These are phyloP conservation scores for Pachymerium ferrugineum DNA, from an alignment of 2,888 invertebrate species.

Conservation along the genomic window DNA sequence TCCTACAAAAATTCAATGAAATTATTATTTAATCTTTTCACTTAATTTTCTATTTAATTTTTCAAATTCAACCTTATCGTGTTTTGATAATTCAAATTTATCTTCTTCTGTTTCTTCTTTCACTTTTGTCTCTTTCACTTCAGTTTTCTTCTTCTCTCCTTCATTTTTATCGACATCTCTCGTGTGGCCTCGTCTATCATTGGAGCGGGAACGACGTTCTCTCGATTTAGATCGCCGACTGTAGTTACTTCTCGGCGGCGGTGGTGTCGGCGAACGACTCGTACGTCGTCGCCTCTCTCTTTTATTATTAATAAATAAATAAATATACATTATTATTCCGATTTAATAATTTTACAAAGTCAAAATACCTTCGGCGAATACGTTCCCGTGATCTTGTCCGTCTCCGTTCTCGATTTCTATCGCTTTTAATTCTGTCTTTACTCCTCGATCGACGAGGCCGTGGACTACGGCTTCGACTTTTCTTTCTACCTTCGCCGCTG, in stretches of 20 bases:
- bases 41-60: neutral
- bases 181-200: neutral
- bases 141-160: slow-evolving; percentile 31
- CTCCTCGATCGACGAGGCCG: slow-evolving; percentile 36
- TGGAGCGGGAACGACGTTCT: slow-evolving; percentile 1
- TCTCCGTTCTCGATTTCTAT: slow-evolving; percentile 33
- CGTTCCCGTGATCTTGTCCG: slow-evolving; percentile 38
- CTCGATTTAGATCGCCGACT: slow-evolving; percentile 4
- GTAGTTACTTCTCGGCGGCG: neutral
- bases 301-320: neutral
- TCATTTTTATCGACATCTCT: slow-evolving; percentile 30
- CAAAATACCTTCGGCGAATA: slow-evolving; percentile 35
- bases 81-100: slow-evolving; percentile 34
- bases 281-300: slow-evolving; percentile 40
- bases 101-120: slow-evolving; percentile 36
- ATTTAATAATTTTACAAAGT: neutral
- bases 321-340: slow-evolving; percentile 32
- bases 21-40: neutral
- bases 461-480: slow-evolving; percentile 29
- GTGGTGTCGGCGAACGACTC: neutral
- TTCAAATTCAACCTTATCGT: slow-evolving; percentile 33
- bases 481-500: slow-evolving; percentile 36
- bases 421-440: slow-evolving; percentile 39
- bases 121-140: slow-evolving; percentile 33
- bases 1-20: slow-evolving; percentile 55